Base-by-base conservation (phyloP, 2,113 vertebrate species). In the Coptodon rendalli region DNA sequence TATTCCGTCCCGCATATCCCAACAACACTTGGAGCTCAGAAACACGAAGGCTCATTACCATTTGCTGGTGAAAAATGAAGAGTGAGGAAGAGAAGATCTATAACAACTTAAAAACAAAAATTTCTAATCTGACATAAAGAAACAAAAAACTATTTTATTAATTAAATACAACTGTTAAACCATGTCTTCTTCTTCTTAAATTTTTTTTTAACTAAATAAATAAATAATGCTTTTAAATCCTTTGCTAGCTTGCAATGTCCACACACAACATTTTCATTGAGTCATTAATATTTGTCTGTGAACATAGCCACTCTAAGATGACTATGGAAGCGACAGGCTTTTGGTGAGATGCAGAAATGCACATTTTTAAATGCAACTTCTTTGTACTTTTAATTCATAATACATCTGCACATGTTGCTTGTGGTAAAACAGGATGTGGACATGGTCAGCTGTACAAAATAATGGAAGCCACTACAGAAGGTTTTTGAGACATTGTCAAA, bases 11-110 rank as follows among this genome's bases (percentile, higher is more conserved):
- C 17, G 99, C 99, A 96, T 99, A 99, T 83, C 99, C 98, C 97
- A 99, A 96, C 91, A 99, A 97, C 92, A 99, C 98, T 96, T 99
- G 99, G 91, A 99, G 97, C 95, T 99, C 99, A 93, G 99, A 99
- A 90, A 99, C 99, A 96, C 99, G 96, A 96, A 99, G 98, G 97
- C 99, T 99, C 98, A 99, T 99, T 95, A 99, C 98, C 99, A 99
- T 99, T 99, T 99, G 99, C 99, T 99, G 97, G 91, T 45, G 38
- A 53, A 91, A 92, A 89, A 87, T 8, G 8, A 82, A 94, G 57
- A 89, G 56, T 29, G 11, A 48, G 80, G 22, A 38, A 86, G 27
- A 93, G 86, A 68, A 53, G 19, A 6, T 83, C 16, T 81, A 63
- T 89, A 83, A 87, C 63, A 92, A 19, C 14, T 38, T 43, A 34